Base-by-base conservation (phyloP, 2,113 vertebrate species). In the Caranx melampygus region DNA sequence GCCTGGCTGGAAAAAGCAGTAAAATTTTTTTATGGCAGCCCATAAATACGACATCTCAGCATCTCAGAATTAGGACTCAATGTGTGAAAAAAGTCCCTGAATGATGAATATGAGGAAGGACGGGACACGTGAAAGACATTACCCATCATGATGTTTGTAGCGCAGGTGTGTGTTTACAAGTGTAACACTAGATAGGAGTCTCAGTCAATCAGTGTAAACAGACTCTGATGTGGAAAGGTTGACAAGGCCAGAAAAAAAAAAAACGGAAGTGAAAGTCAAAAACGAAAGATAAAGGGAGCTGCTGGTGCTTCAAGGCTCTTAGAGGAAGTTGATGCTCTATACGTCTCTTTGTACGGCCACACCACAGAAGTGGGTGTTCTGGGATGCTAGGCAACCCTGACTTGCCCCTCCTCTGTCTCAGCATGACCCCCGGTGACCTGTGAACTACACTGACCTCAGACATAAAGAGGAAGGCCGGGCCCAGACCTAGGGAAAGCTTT, bases 31-130 rank as follows among this genome's bases (percentile, higher is more conserved):
- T 94, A 96, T 92, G 89, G 93, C 79, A 70, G 42, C 93, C 95
- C 95, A 87, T 96, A 96, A 97, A 97, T 95, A 95, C 93, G 94
- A 95, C 95, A 96, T 95, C 45, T 93, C 88, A 91, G 83, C 95
- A 96, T 96, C 96, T 95, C 94, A 94, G 94, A 95, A 96, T 96
- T 88, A 87, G 87, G 82, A 86, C 91, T 87, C 79, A 65, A 90
- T 82, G 87, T 90, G 91, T 89, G 88, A 86, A 92, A 61, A 61
- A 93, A 91, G 91, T 87, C 79, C 88, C 81, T 85, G 88, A 89
- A 88, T 70, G 79, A 85, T 68, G 85, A 89, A 91, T 87, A 88
- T 84, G 86, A 54, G 75, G 12, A 62, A 26, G 57, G 37, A 65
- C 69, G 68, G 47, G 47, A 81, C 86, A 83, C 90, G 83, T 82